phyloP scores from a whole-genome alignment of 2,888 invertebrate genomes.

The Bruchidius siliquastri region DNA sequence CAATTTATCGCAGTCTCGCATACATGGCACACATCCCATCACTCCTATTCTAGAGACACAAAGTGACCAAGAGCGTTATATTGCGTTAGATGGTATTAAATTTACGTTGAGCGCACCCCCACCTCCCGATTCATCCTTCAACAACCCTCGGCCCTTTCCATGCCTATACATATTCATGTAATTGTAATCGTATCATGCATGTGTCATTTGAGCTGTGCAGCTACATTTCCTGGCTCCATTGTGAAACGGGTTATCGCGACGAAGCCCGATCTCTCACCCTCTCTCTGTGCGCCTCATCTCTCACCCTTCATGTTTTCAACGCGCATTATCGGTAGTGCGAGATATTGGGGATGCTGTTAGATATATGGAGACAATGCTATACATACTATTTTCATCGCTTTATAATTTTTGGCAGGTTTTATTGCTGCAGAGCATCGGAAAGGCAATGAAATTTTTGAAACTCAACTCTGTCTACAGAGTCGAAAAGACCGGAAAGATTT shows the following conservation, averaged over 20 bases:
- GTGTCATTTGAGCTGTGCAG: constrained; percentile 47
- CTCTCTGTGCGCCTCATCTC: constrained; percentile 18
- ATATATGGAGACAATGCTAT: neutral
- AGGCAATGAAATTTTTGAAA: too few relatives aligned
- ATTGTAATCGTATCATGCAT: constrained; percentile 48
- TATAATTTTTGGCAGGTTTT: too few relatives aligned
- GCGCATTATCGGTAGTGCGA: neutral
- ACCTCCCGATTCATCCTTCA: neutral
- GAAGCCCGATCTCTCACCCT: constrained; percentile 17
- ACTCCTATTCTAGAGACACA: constrained; percentile 4
- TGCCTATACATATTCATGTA: constrained; percentile 43
- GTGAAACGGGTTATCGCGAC: constrained; percentile 37
- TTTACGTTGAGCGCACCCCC: constrained; percentile 12
- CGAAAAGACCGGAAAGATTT: too few relatives aligned
- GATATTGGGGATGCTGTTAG: neutral
- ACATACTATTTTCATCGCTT: too few relatives aligned
- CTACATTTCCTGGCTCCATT: constrained; percentile 45
- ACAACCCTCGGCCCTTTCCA: constrained; percentile 19
- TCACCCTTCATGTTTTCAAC: constrained; percentile 6
- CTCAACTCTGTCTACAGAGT: too few relatives aligned
- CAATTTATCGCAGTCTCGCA: neutral
- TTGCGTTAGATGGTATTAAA: constrained; percentile 28
- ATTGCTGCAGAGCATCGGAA: too few relatives aligned
- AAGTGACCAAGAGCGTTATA: constrained; percentile 24
- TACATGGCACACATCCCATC: neutral